Evolutionary conservation across 2,888 invertebrate genomes (phyloP), one percentile per base, ranked within the genome.

Genomic region (Galeopsomyia nigrocyanea): DNA sequence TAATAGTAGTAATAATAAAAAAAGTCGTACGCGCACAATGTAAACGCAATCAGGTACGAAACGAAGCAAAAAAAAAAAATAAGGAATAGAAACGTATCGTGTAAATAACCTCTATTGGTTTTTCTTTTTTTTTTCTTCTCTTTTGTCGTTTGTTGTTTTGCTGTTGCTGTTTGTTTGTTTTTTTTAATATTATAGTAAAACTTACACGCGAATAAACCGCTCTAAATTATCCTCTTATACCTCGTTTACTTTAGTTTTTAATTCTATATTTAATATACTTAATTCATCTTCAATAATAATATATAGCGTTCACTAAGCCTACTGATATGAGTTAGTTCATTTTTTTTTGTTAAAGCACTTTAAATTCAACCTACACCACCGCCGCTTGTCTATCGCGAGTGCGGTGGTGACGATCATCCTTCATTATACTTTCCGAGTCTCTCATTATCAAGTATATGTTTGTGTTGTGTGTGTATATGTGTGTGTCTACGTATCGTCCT

Each of bases 281-380:
- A 51, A 63, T 50, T 65, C 60, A 58, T 55, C 56, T 64, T 64
- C 47, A 63, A 70, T 73, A 75, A 67, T 75, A 72, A 67, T 73
- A 71, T 68, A 77, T 81, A 83, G 82, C 81, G 80, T 76, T 83
- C 80, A 53, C 70, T 83, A 75, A 75, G 80, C 79, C 84, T 84
- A 84, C 80, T 83, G 84, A 84, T 84, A 84, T 83, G 84, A 82
- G 78, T 84, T 83, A 84, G 83, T 84, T 84, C 83, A 83, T 82
- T 83, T 83, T 68, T 60, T 60, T 60, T 17, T 10, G 68, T 81
- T 84, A 84, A 84, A 84, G 84, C 84, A 84, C 84, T 84, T 84
- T 82, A 81, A 82, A 84, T 84, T 83, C 82, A 83, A 84, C 81
- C 83, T 83, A 84, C 65, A 64, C 16, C 65, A 64, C 16, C 53